Percentiles rank a stretch among this genome's conserved stretches.
Conservation (phyloP, 2,113 vertebrate genomes). For the Chrysemys picta region DNA sequence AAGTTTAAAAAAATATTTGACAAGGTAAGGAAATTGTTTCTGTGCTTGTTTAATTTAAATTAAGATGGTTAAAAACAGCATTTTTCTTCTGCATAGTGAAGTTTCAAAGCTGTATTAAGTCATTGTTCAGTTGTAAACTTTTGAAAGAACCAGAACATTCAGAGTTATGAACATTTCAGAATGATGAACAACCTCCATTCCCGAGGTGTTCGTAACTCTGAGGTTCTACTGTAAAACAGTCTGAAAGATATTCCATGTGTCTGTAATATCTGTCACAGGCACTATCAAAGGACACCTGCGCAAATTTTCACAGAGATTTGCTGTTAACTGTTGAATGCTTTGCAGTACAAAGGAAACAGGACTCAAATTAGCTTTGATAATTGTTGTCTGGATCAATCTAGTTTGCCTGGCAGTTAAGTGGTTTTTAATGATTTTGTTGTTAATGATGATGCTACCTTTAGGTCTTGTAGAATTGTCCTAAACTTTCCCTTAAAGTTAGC, state of each 20-base stretch:
- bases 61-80: too few species aligned
- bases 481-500: neutral
- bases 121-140: too few species aligned
- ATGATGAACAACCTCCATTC: too few species aligned
- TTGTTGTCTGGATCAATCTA: conserved; percentile 5
- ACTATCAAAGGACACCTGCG: conserved; percentile 4
- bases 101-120: too few species aligned
- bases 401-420: neutral
- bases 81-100: too few species aligned
- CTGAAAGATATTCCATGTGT: neutral
- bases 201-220: too few species aligned
- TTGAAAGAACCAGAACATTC: too few species aligned
- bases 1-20: too few species aligned
- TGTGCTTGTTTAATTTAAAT: too few species aligned
- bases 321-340: neutral
- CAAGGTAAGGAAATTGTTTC: too few species aligned
- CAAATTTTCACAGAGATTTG: conserved; percentile 35
- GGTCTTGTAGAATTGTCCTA: neutral
- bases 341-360: conserved; percentile 43
- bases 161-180: too few species aligned
- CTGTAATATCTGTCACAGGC: neutral
- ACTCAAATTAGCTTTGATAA: neutral
- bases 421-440: neutral
- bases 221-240: neutral
- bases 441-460: neutral